phyloP scores from a whole-genome alignment of 1,140 invertebrate genomes.

The Stegodyphus mimosarum region DNA sequence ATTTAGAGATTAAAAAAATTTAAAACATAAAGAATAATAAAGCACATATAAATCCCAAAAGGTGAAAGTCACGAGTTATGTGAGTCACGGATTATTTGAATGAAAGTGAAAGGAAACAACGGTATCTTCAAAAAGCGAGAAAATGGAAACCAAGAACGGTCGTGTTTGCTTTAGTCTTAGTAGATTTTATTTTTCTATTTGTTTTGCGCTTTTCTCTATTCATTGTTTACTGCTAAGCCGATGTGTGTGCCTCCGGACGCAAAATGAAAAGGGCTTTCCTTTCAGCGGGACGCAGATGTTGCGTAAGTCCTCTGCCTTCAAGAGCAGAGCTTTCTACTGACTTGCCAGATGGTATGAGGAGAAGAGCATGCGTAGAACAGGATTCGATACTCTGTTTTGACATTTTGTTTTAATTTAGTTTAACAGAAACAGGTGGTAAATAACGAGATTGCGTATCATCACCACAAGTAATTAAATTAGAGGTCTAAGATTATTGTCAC shows the following conservation, averaged over 20 bases:
- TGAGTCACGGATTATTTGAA: conserved; percentile 6
- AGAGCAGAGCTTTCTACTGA: conserved; percentile 30
- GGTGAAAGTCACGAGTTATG: conserved; percentile 13
- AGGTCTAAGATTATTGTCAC: conserved; percentile 21
- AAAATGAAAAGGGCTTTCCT: conserved; percentile 35
- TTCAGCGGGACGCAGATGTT: conserved; percentile 51
- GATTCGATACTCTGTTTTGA: conserved; percentile 10
- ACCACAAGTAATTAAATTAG: conserved; percentile 15
- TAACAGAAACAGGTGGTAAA: conserved; percentile 41
- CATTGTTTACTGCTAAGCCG: conserved; percentile 47
- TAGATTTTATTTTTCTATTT: conserved; percentile 6
- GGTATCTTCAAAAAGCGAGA: conserved; percentile 46
- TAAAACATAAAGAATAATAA: no score
- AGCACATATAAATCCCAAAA: no score
- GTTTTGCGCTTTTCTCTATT: conserved; percentile 17
- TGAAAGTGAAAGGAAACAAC: conserved; percentile 42
- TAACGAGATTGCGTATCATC: not conserved
- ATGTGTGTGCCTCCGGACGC: conserved; percentile 24
- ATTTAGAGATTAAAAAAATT: no score
- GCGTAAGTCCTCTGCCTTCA: conserved; percentile 21
- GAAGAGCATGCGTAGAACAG: conserved; percentile 38
- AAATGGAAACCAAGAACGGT: conserved; percentile 50
- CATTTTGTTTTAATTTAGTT: conserved; percentile 14
- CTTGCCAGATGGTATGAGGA: conserved; percentile 48
- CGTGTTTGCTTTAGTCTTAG: conserved; percentile 43